Evolutionary conservation across 1,140 invertebrate species (phyloP).

Genomic region (Gryon sp.): DNA sequence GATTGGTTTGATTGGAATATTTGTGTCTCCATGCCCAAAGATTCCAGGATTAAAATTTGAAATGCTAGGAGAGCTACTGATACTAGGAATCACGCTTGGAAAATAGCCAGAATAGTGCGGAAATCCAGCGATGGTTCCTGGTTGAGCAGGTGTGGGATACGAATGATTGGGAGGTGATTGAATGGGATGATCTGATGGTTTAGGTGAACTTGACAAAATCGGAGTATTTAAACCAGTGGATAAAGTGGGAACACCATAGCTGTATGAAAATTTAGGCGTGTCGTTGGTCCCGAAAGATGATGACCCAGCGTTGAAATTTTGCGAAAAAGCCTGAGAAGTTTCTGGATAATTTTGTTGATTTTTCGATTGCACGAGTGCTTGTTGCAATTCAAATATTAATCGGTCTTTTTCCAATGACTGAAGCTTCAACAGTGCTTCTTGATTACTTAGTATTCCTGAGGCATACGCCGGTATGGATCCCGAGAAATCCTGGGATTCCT

Average conservation of each 20-base stretch:
- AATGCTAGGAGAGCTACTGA: slow-evolving; percentile 54
- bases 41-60: slow-evolving; percentile 62
- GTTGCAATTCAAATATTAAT: slow-evolving; percentile 72
- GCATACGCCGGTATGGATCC: slow-evolving; percentile 69
- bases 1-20: slow-evolving; percentile 53
- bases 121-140: not conserved
- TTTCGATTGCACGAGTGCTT: slow-evolving; percentile 62
- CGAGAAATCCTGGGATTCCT: slow-evolving; percentile 42
- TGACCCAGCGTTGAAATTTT: slow-evolving; percentile 50
- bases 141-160: no score
- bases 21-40: slow-evolving; percentile 27
- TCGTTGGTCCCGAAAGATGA: slow-evolving; percentile 10
- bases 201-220: slow-evolving; percentile 3
- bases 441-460: slow-evolving; percentile 68
- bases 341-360: slow-evolving; percentile 42
- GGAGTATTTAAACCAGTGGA: slow-evolving; percentile 25
- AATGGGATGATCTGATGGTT: not conserved
- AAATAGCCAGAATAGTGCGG: slow-evolving; percentile 17
- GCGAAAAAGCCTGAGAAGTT: slow-evolving; percentile 35
- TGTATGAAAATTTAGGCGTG: slow-evolving; percentile 30
- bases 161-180: not conserved
- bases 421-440: slow-evolving; percentile 68
- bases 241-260: slow-evolving; percentile 60
- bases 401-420: slow-evolving; percentile 73
- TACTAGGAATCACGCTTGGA: slow-evolving; percentile 14